These are phyloP conservation scores for Tamias sibiricus DNA, from an alignment of 2,113 vertebrate species.

Conservation along the genomic window DNA sequence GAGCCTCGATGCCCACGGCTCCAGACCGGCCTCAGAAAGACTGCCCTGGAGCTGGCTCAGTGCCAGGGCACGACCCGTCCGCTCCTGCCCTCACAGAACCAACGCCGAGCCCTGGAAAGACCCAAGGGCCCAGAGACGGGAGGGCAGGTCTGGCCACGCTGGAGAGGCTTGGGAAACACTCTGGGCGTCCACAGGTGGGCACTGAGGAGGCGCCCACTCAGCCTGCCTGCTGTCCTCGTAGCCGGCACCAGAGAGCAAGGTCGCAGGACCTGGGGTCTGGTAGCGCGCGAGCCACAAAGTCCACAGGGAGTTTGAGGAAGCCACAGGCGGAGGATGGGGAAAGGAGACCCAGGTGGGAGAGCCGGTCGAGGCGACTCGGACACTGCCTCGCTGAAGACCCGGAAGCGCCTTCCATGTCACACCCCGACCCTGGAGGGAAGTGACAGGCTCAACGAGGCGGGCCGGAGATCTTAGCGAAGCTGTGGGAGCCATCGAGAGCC, in stretches of 20 bases:
- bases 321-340: background rate
- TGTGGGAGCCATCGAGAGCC: background rate
- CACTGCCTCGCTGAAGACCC: too few relatives aligned
- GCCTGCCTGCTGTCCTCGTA: background rate
- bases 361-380: background rate
- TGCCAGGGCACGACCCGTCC: too few relatives aligned
- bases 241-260: background rate
- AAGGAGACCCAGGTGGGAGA: background rate
- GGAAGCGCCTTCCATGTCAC: background rate
- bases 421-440: too few relatives aligned
- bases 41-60: background rate
- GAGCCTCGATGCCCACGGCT: too few relatives aligned
- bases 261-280: background rate
- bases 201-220: background rate
- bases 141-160: background rate
- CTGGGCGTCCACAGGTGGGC: too few relatives aligned
- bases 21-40: too few relatives aligned
- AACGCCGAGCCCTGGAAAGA: background rate
- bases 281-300: fast-evolving
- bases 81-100: background rate
- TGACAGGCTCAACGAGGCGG: background rate
- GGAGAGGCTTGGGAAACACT: background rate
- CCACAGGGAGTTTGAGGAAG: background rate
- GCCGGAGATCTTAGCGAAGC: background rate
- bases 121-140: background rate